Evolutionary conservation across 1,140 invertebrate species (phyloP).

Genomic region (Riptortus pedestris): DNA sequence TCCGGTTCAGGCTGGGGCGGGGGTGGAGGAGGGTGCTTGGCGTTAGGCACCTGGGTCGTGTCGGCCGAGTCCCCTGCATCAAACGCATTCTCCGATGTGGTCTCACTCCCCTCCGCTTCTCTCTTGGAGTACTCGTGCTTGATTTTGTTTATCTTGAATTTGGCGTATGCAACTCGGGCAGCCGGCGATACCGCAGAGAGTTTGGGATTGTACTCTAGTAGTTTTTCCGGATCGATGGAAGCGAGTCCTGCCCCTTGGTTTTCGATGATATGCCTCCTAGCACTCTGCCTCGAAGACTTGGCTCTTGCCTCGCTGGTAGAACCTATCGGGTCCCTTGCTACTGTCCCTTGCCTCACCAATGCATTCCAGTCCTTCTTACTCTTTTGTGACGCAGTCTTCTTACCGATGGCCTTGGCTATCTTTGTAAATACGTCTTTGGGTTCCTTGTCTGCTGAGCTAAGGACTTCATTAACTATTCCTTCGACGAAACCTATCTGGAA

Average conservation of each 20-base stretch:
- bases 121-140: conserved; percentile 42
- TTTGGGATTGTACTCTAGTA: conserved; percentile 71
- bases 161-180: conserved; percentile 69
- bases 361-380: conserved; percentile 77
- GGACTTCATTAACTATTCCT: conserved; percentile 61
- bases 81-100: conserved; percentile 11
- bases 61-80: conserved; percentile 9
- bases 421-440: conserved; percentile 70
- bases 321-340: conserved; percentile 63
- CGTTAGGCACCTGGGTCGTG: conserved; percentile 26
- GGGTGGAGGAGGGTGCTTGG: conserved; percentile 14
- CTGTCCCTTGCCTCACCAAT: conserved; percentile 57
- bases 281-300: conserved; percentile 50
- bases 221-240: conserved; percentile 53
- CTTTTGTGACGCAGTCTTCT: conserved; percentile 42
- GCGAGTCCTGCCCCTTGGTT: conserved; percentile 45
- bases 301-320: conserved; percentile 52
- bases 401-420: conserved; percentile 63
- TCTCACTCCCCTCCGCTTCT: conserved; percentile 26
- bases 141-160: conserved; percentile 65
- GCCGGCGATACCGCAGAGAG: conserved; percentile 57
- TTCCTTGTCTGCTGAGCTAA: conserved; percentile 48
- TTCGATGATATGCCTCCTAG: conserved; percentile 50
- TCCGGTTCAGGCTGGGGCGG: conserved; percentile 23
- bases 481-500: conserved; percentile 82